Evolutionary conservation across 2,888 invertebrate genomes (phyloP), one percentile per base, ranked within the genome.

Genomic region (Xylophagus ater): DNA sequence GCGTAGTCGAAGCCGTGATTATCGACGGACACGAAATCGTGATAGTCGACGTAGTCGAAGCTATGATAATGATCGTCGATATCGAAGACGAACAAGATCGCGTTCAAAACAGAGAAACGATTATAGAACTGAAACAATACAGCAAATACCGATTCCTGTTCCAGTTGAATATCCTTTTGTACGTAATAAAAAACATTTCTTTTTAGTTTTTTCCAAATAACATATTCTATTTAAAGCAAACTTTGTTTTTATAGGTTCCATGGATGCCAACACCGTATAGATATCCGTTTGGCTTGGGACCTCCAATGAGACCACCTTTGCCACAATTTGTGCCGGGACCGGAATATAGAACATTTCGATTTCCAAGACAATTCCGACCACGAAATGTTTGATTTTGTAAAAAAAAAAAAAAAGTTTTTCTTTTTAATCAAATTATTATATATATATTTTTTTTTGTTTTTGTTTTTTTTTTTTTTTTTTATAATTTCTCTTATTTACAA

Each of bases 401-500:
- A 17, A 14, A 17, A 23, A 14, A 24, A 15, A 23, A 14, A 34
- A 40, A 35, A 4, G 4, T 30, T 30, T 13, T 20, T 3, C 12
- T 3, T 6, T 36, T 36, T 28, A 29, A 37, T 29, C 26, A 26
- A 26, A 37, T 31, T 32, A 34, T 28, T 40, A 40, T 40, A 40
- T 34, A 34, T 13, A n/a, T n/a, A n/a, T n/a, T n/a, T n/a, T n/a
- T n/a, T n/a, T n/a, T n/a, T n/a, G n/a, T n/a, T 37, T 30, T 31
- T 37, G 31, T 30, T 31, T 37, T 31, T 41, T 37, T 41, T 24
- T 41, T 34, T 36, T 34, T 34, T 37, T 37, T 44, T 25, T 37
- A 41, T 41, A 41, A 36, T 40, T 37, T 37, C 41, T 44, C 38
- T 41, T 44, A 44, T 44, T 41, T 44, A 44, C 44, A 37, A 24